These are phyloP conservation scores for Eilema sororculum DNA, from an alignment of 2,888 invertebrate genomes.

Conservation along the genomic window DNA sequence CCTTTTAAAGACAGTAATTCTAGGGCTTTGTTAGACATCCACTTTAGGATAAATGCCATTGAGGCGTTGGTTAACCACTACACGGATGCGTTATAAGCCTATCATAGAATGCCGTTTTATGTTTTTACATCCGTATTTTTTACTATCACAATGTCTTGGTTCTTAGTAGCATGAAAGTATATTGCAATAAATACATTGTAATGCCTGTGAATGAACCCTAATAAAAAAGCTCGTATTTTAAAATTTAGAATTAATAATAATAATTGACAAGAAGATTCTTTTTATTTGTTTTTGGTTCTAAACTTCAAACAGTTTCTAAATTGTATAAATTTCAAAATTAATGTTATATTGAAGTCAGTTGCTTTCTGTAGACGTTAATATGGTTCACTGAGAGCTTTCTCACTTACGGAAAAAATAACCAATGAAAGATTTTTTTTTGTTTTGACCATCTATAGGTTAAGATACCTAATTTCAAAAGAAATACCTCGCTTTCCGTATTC, in stretches of 20 bases:
- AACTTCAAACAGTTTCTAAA: too few species aligned
- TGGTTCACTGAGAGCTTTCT: not conserved
- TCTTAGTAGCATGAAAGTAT: not conserved
- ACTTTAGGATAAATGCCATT: conserved; percentile 3
- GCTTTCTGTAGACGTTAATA: not conserved
- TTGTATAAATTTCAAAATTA: not conserved
- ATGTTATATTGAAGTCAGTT: not conserved
- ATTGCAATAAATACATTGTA: too few species aligned
- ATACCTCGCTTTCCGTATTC: conserved; percentile 26
- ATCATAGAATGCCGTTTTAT: conserved; percentile 9
- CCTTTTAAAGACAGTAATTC: not conserved
- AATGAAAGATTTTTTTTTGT: not conserved
- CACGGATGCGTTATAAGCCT: conserved; percentile 33
- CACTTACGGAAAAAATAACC: not conserved
- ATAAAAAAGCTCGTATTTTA: too few species aligned
- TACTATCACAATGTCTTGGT: conserved; percentile 13
- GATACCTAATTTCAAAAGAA: conserved; percentile 29
- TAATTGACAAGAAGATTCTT: too few species aligned
- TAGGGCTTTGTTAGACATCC: not conserved
- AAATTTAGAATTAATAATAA: too few species aligned
- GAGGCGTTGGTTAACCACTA: conserved; percentile 40
- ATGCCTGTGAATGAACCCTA: too few species aligned
- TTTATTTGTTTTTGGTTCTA: too few species aligned
- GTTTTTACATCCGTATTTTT: conserved; percentile 31
- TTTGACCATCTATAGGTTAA: conserved; percentile 13